phyloP scores from a whole-genome alignment of 2,797 vertebrate species.

The Syngnathus acus region DNA sequence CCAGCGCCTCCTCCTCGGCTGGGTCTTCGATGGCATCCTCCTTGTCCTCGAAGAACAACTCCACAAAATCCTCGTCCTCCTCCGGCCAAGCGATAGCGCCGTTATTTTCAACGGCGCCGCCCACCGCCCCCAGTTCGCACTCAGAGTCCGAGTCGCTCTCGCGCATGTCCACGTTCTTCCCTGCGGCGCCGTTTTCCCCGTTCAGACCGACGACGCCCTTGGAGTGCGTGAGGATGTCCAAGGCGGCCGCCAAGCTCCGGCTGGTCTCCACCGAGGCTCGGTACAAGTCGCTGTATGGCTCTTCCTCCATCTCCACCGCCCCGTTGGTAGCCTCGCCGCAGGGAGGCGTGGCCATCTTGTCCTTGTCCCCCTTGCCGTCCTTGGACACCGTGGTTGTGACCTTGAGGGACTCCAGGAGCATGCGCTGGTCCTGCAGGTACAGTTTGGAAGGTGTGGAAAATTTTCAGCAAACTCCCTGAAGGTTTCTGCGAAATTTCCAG shows the following conservation, averaged over 20 bases:
- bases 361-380: constrained; percentile 66
- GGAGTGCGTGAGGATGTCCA: constrained; percentile 86
- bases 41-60: constrained; percentile 69
- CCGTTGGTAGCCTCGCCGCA: constrained; percentile 31
- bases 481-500: neutral
- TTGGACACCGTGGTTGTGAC: constrained; percentile 89
- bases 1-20: constrained; percentile 16
- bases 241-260: constrained; percentile 85
- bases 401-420: constrained; percentile 94
- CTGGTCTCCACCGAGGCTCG: constrained; percentile 86
- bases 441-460: neutral
- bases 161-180: constrained; percentile 66
- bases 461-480: neutral
- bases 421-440: constrained; percentile 85
- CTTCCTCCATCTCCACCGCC: constrained; percentile 78
- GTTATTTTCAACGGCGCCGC: constrained; percentile 63
- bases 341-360: constrained; percentile 63
- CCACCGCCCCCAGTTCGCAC: constrained; percentile 82
- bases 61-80: constrained; percentile 74
- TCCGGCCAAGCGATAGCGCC: constrained; percentile 61
- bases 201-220: constrained; percentile 79
- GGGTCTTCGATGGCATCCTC: constrained; percentile 37
- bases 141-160: constrained; percentile 73
- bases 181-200: constrained; percentile 59
- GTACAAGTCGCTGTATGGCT: constrained; percentile 83